Evolutionary conservation across 92 coral and sea anemone species (phyloP).

Genomic region (Plumapathes pennacea): DNA sequence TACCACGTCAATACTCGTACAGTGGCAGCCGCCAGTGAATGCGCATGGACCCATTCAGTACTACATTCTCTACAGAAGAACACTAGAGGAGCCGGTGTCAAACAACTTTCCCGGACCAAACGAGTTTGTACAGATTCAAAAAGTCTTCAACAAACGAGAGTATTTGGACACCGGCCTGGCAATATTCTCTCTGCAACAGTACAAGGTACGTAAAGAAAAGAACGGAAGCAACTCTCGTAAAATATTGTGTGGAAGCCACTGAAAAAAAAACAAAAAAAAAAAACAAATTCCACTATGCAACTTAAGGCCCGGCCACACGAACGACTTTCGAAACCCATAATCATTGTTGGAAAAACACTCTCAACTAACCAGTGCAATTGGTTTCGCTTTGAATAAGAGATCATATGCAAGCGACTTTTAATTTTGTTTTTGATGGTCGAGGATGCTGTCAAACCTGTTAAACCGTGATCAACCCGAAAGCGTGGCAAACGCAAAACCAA

Average conservation of each 20-base stretch:
- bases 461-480: too few species aligned
- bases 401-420: too few species aligned
- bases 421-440: too few species aligned
- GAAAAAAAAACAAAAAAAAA: not conserved
- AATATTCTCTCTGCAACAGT: constrained; percentile 84
- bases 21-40: constrained; percentile 75
- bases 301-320: too few species aligned
- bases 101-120: constrained; percentile 62
- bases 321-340: too few species aligned
- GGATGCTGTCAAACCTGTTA: too few species aligned
- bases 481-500: too few species aligned
- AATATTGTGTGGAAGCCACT: not conserved
- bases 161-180: constrained; percentile 74
- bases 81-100: constrained; percentile 74
- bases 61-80: constrained; percentile 68
- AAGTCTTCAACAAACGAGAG: constrained; percentile 34
- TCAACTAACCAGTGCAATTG: too few species aligned
- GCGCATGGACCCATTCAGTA: constrained; percentile 71
- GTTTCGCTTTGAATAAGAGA: too few species aligned
- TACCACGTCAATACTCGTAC: constrained; percentile 64
- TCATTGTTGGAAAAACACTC: too few species aligned
- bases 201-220: constrained; percentile 91
- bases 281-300: too few species aligned
- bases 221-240: not conserved
- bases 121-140: constrained; percentile 8